A percentile compares a stretch with the other conserved stretches of the same genome.
phyloP scores from a whole-genome alignment of 2,113 vertebrate genomes.

The Nothoprocta perdicaria region DNA sequence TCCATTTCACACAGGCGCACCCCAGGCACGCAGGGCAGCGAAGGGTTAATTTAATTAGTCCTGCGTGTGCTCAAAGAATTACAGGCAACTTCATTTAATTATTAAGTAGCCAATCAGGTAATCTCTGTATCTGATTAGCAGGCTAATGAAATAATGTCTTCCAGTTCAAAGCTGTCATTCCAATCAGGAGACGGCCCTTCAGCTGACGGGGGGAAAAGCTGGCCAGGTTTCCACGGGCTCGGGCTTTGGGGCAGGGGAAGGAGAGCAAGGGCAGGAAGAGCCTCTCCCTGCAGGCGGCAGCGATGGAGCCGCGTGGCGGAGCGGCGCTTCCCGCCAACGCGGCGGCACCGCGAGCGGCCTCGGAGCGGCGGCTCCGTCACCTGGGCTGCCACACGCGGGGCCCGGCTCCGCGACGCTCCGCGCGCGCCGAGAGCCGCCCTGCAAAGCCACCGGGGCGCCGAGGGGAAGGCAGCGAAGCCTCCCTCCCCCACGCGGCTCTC shows the following conservation, averaged over 20 bases:
- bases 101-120: constrained; percentile 79
- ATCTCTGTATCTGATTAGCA: constrained; percentile 77
- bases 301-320: no score
- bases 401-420: constrained; percentile 40
- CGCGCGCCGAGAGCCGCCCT: constrained; percentile 43
- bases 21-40: constrained; percentile 41
- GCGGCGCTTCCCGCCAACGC: neutral
- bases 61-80: constrained; percentile 77
- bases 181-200: constrained; percentile 69
- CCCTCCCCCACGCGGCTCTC: constrained; percentile 27
- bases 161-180: constrained; percentile 79
- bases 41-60: constrained; percentile 80
- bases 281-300: neutral
- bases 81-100: constrained; percentile 81
- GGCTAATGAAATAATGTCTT: constrained; percentile 79
- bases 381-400: constrained; percentile 49
- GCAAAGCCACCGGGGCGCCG: constrained; percentile 43
- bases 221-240: constrained; percentile 62
- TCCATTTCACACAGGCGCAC: constrained; percentile 54
- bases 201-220: constrained; percentile 66
- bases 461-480: constrained; percentile 64
- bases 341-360: no score
- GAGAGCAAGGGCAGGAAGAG: neutral
- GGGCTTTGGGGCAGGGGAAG: constrained; percentile 25
- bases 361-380: neutral